These are phyloP conservation scores for Acrocera orbiculus DNA, from an alignment of 2,888 invertebrate species.

Conservation along the genomic window DNA sequence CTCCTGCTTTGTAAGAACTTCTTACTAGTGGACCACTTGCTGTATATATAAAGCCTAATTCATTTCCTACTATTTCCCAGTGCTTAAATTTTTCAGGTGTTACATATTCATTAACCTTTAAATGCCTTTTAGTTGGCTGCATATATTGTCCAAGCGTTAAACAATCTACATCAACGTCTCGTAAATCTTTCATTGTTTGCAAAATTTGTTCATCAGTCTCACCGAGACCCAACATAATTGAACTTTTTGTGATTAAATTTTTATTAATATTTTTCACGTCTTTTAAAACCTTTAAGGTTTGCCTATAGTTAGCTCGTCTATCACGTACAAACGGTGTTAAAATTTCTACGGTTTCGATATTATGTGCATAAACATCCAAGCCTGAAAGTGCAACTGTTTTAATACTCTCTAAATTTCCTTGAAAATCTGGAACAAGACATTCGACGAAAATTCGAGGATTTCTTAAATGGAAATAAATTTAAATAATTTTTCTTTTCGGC, in stretches of 20 bases:
- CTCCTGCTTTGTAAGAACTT: constrained; percentile 96
- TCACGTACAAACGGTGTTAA: constrained; percentile 87
- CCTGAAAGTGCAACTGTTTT: constrained; percentile 60
- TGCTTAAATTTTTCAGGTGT: constrained; percentile 82
- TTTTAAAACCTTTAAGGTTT: constrained; percentile 67
- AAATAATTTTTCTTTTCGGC: background rate
- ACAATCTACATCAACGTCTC: constrained; percentile 74
- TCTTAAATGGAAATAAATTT: constrained; percentile 24
- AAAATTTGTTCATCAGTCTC: constrained; percentile 77
- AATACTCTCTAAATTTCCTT: constrained; percentile 60
- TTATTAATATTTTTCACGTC: constrained; percentile 67
- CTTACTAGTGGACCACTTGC: constrained; percentile 95
- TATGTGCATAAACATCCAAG: constrained; percentile 94
- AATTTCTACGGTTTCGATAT: constrained; percentile 90
- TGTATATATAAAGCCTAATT: constrained; percentile 86
- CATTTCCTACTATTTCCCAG: constrained; percentile 67
- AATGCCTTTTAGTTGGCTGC: constrained; percentile 95
- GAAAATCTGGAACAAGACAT: constrained; percentile 92
- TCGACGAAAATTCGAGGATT: constrained; percentile 82
- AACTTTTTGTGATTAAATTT: constrained; percentile 85
- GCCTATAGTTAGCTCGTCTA: constrained; percentile 77
- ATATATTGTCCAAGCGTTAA: constrained; percentile 97
- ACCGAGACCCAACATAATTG: constrained; percentile 93
- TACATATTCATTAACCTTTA: constrained; percentile 90
- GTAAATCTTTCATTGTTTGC: constrained; percentile 73